phyloP scores from a whole-genome alignment of 2,888 invertebrate species.

The Drosophila mimica region DNA sequence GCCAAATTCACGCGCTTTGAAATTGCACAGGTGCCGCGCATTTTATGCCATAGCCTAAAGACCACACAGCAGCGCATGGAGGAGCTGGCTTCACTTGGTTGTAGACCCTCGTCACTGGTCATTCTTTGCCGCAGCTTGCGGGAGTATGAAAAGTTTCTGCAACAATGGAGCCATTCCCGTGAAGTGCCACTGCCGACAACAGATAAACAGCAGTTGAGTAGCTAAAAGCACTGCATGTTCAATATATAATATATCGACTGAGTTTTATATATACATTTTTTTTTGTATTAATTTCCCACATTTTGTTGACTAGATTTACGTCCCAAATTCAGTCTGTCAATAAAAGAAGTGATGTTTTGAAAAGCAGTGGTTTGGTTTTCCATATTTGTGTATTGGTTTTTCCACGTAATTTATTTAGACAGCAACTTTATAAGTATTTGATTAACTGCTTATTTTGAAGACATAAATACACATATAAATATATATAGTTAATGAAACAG shows the following conservation, averaged over 20 bases:
- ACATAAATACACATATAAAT: constrained; percentile 57
- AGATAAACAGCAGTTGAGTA: constrained; percentile 8
- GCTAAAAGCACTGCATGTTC: background rate
- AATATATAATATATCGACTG: constrained; percentile 2
- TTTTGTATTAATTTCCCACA: constrained; percentile 12
- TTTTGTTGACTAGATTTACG: constrained; percentile 12
- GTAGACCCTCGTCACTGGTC: constrained; percentile 86
- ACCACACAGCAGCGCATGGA: constrained; percentile 86
- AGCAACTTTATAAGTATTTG: constrained; percentile 52
- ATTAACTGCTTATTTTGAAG: constrained; percentile 44
- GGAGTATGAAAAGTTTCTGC: constrained; percentile 86
- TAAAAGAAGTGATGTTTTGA: background rate
- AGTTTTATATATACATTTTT: background rate
- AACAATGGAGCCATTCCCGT: constrained; percentile 75
- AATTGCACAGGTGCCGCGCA: constrained; percentile 86
- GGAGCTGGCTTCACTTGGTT: constrained; percentile 85
- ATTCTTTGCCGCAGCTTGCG: constrained; percentile 87
- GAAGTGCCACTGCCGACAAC: background rate
- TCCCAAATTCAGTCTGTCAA: constrained; percentile 6
- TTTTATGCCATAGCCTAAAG: constrained; percentile 86
- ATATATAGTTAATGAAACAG: constrained; percentile 47
- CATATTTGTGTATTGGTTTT: constrained; percentile 2
- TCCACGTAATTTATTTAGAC: constrained; percentile 44
- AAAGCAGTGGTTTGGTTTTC: constrained; percentile 1
- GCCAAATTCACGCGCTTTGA: constrained; percentile 86